Base-by-base conservation (phyloP, 1,140 invertebrate species). In the Ceratosolen solmsi region DNA sequence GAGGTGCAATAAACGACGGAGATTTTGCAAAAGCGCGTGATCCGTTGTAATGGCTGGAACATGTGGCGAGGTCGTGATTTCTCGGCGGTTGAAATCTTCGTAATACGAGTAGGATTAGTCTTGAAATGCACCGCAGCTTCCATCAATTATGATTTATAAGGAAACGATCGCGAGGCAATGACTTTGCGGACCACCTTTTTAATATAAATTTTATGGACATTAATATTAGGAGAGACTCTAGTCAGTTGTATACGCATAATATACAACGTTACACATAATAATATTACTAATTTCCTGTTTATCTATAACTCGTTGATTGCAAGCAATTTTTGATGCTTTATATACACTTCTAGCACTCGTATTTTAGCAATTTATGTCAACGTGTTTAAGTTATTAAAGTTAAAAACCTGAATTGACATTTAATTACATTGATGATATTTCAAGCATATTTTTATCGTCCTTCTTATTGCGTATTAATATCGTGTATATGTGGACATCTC, bases 1-100 rank as follows among this genome's bases (percentile, higher is more conserved):
- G 75, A 46, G n/a, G 20, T 56, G 38, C 49, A 78, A 78, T 54
- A 30, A 68, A 68, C 9, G 75, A 76, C 36, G 38, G n/a, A 41
- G 58, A 54, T 68, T 68, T 65, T 65, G 30, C 22, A 36, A 27
- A 71, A 22, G 15, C 27, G 8, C 46, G 17, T 51, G 49, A 74
- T 68, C 25, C 41, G 27, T 25, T 36, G 63, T 68, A 65, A 78
- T 54, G 46, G 17, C 4, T 27, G 41, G 27, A 51, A 11, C 41
- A 5, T n/a, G 22, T 7, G 27, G 7, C 27, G 17, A 51, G 30
- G 22, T 33, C 22, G 20, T 41, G 58, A 78, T 78, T 78, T 41
- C 54, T 20, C 20, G 9, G 30, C 46, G 76, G 20, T 51, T 30
- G 22, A 22, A 33, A 11, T 51, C 30, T 60, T 41, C 46, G n/a